A percentile compares a stretch with the other conserved stretches of the same genome.
Evolutionary conservation across 2,797 vertebrate genomes (phyloP).

Genomic region (Acropternis orthonyx): DNA sequence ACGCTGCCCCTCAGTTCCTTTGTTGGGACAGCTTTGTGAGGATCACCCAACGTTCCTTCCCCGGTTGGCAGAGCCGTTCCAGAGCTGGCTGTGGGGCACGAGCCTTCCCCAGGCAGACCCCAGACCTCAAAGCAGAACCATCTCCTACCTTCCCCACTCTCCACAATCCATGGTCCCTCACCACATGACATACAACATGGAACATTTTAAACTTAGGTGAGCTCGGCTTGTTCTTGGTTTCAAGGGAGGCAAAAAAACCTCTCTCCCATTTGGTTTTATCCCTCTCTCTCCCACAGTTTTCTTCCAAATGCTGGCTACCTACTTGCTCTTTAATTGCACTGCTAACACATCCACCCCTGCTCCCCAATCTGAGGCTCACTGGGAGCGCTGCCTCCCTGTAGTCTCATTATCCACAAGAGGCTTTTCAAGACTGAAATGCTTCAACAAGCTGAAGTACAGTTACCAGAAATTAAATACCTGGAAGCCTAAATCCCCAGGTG

Average conservation of each 20-base stretch:
- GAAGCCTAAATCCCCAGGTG: not conserved
- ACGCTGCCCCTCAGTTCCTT: not conserved
- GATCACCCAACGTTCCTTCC: not conserved
- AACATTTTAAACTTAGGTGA: not conserved
- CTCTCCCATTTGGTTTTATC: not conserved
- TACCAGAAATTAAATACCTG: slow-evolving; percentile 36
- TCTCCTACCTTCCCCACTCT: not conserved
- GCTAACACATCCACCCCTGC: not conserved
- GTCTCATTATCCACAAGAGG: slow-evolving; percentile 24
- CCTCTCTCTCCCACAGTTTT: not conserved
- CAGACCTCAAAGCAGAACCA: not conserved
- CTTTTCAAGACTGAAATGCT: slow-evolving; percentile 20
- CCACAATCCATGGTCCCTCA: fast-evolving
- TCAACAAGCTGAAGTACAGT: not conserved
- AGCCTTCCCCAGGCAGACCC: not conserved
- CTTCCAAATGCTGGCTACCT: not conserved
- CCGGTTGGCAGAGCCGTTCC: not conserved
- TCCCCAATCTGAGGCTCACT: not conserved
- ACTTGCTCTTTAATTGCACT: not conserved
- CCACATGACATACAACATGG: not conserved
- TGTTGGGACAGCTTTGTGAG: not conserved
- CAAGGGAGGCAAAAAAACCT: not conserved
- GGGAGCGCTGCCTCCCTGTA: fast-evolving
- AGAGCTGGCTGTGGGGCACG: not conserved
- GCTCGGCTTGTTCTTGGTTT: not conserved